These are phyloP conservation scores for Enoplosus armatus DNA, from an alignment of 2,797 vertebrate genomes.

Conservation along the genomic window DNA sequence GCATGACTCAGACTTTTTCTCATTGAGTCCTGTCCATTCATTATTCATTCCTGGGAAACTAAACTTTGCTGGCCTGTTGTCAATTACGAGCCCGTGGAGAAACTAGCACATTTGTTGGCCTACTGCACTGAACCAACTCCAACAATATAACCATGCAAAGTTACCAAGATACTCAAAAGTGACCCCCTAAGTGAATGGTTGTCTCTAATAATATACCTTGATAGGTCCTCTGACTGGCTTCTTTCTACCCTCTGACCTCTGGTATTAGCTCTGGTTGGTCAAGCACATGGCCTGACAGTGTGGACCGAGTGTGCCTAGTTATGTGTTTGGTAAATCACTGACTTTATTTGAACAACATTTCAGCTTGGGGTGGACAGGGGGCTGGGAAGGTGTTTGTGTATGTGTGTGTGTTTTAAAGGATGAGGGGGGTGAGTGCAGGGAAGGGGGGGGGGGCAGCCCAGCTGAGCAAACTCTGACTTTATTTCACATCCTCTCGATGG, in stretches of 20 bases:
- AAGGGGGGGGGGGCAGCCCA: slow-evolving; percentile 67
- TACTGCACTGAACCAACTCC: slow-evolving; percentile 9
- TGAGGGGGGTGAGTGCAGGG: slow-evolving; percentile 27
- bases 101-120: slow-evolving; percentile 20
- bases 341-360: slow-evolving; percentile 80
- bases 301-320: slow-evolving; percentile 49
- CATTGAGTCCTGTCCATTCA: slow-evolving; percentile 54
- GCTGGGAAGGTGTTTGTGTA: slow-evolving; percentile 59
- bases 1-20: slow-evolving; percentile 58
- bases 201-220: slow-evolving; percentile 3
- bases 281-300: slow-evolving; percentile 61
- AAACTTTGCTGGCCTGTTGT: slow-evolving; percentile 44
- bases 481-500: slow-evolving; percentile 83
- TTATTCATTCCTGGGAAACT: slow-evolving; percentile 71
- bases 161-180: slow-evolving; percentile 2
- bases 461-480: slow-evolving; percentile 86
- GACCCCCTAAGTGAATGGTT: not conserved
- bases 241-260: slow-evolving; percentile 35
- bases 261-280: slow-evolving; percentile 45
- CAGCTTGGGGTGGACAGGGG: slow-evolving; percentile 55
- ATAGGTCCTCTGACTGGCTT: not conserved
- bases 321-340: slow-evolving; percentile 74
- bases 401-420: slow-evolving; percentile 51
- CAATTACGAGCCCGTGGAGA: slow-evolving; percentile 23
- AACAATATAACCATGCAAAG: not conserved